Base-by-base conservation (phyloP, 1,140 invertebrate species). In the Bombus picipes region DNA sequence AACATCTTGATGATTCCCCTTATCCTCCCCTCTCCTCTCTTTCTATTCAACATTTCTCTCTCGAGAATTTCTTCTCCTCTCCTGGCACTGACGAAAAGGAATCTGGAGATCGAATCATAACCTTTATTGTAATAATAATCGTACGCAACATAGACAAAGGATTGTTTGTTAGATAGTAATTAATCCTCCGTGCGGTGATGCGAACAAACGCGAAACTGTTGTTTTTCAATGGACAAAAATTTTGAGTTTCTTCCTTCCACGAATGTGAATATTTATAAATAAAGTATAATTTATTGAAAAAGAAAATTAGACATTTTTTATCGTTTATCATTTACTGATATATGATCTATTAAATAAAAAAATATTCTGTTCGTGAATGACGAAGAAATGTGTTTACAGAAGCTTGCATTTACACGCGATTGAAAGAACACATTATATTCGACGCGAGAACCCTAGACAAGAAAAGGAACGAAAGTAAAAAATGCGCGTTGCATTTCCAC, bases 131-230 rank as follows among this genome's bases (percentile, higher is more conserved):
- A 90, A 90, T 83, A 85, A 76, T 87, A 88, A 89, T 83, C 77
- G 47, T 74, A 90, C n/a, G 84, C 74, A 70, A 81, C 62, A 81
- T 88, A 90, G 70, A 77, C 62, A 70, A 70, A 76, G 66, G 82
- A 85, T 89, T 85, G 75, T 90, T 91, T 84, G 83, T 91, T 91
- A 91, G 87, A 41, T 91, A 92, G 83, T 88, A 88, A 92, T 91
- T 91, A 91, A 92, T 92, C 87, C 75, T 87, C 84, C 77, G 68
- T 75, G 73, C 87, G 87, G 78, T 47, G 28, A 71, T 81, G 47
- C 43, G 34, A 37, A 57, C 34, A 22, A 25, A 39, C 47, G 32
- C 32, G 32, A 70, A 34, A 47, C 9, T 74, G 5, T 78, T 41
- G 32, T 66, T 28, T 34, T 43, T 32, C 25, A 53, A 34, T 12